Percentiles rank a stretch among this genome's conserved stretches.
These are phyloP conservation scores for Melanotus villosus DNA, from an alignment of 2,888 invertebrate genomes.

Conservation along the genomic window DNA sequence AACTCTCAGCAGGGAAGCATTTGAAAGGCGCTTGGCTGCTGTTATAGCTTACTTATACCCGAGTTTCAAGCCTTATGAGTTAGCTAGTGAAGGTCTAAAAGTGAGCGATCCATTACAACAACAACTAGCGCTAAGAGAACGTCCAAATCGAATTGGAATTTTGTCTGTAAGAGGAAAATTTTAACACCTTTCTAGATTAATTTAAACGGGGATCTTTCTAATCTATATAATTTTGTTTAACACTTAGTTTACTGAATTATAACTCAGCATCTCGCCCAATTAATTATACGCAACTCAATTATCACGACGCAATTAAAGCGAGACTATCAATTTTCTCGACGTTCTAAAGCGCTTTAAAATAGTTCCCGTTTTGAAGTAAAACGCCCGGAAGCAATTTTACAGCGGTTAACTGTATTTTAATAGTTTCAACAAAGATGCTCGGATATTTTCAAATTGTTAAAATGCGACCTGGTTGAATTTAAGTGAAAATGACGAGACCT, in stretches of 20 bases:
- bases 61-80: constrained; percentile 71
- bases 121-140: constrained; percentile 81
- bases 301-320: constrained; percentile 26
- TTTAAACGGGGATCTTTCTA: constrained; percentile 5
- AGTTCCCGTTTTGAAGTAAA: not conserved
- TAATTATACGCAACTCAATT: constrained; percentile 37
- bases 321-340: constrained; percentile 30
- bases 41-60: constrained; percentile 76
- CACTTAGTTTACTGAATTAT: constrained; percentile 36
- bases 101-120: constrained; percentile 75
- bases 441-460: constrained; percentile 7
- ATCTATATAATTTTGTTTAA: constrained; percentile 36
- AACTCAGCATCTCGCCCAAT: constrained; percentile 21
- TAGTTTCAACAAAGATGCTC: constrained; percentile 16
- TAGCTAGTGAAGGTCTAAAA: constrained; percentile 74
- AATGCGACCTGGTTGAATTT: constrained; percentile 7
- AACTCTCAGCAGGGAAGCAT: constrained; percentile 75
- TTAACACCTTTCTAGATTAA: not conserved
- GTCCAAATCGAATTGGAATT: constrained; percentile 80
- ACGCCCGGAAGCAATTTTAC: not conserved
- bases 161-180: constrained; percentile 72
- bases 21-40: constrained; percentile 72
- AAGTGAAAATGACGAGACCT: constrained; percentile 1
- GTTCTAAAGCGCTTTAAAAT: not conserved
- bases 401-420: constrained; percentile 7